Conservation (phyloP, 2,113 vertebrate species). For the Aptenodytes patagonicus region DNA sequence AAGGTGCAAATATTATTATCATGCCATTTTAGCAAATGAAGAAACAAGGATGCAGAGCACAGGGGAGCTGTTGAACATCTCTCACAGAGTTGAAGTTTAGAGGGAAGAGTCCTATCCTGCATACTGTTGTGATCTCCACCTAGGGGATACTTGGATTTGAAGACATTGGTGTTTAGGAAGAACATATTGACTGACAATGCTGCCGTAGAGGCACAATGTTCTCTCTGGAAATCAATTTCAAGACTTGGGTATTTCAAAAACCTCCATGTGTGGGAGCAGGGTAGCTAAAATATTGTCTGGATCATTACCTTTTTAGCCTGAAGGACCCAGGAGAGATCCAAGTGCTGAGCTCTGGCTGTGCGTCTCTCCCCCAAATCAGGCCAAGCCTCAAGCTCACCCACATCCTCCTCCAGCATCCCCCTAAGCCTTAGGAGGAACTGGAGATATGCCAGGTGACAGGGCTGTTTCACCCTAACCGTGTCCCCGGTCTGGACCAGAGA, state of each 20-base stretch:
- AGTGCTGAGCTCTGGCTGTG: neutral
- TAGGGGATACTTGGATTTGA: neutral
- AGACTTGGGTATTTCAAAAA: neutral
- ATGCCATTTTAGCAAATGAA: neutral
- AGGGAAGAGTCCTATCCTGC: neutral
- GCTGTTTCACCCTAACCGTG: neutral
- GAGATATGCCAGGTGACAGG: neutral
- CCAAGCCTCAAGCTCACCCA: neutral
- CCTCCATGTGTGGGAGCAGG: neutral
- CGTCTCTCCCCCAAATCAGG: neutral
- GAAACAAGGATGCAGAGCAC: neutral
- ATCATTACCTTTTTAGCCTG: neutral
- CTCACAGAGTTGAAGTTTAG: neutral
- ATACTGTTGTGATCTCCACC: neutral
- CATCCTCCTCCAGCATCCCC: neutral
- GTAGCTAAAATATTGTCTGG: neutral
- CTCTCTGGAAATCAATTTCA: neutral
- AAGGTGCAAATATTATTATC: neutral
- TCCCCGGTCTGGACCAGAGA: neutral
- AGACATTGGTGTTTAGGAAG: neutral
- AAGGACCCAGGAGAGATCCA: neutral
- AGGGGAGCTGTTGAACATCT: neutral
- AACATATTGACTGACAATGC: accelerated
- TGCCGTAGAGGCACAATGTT: neutral
- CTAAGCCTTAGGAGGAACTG: neutral